Evolutionary conservation across 2,888 invertebrate genomes (phyloP).

Genomic region (Hyles lineata): DNA sequence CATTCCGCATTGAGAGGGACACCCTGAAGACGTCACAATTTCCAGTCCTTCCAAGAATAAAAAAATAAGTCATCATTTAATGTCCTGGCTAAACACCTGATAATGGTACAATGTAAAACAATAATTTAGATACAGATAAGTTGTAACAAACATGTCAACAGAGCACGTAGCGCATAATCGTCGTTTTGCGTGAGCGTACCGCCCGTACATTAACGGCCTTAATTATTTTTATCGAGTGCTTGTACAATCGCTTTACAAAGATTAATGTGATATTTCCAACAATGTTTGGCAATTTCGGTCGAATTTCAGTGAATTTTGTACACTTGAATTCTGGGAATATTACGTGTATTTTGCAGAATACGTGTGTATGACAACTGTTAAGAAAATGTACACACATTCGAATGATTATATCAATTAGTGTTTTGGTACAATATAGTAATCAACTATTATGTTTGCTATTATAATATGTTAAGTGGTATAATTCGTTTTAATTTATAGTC

Average conservation of each 20-base stretch:
- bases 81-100: background rate
- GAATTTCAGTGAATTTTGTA: background rate
- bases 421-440: too few species aligned
- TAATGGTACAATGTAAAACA: background rate
- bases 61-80: background rate
- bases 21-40: too few species aligned
- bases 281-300: background rate
- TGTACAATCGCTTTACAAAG: background rate
- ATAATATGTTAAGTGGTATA: too few species aligned
- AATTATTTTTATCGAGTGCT: slow-evolving; percentile 30
- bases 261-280: slow-evolving; percentile 2
- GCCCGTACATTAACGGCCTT: slow-evolving; percentile 13
- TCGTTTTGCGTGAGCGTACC: slow-evolving; percentile 20
- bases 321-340: background rate
- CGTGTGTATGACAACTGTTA: background rate
- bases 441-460: too few species aligned
- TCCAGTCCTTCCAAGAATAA: too few species aligned
- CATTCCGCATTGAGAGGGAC: too few species aligned
- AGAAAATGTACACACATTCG: too few species aligned
- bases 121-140: background rate
- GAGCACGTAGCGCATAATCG: slow-evolving; percentile 10
- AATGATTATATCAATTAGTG: too few species aligned
- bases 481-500: too few species aligned
- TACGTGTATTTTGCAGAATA: background rate
- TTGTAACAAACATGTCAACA: slow-evolving; percentile 15